These are phyloP conservation scores for Lepidochrysops patricia DNA, from an alignment of 2,888 invertebrate species.

Conservation along the genomic window DNA sequence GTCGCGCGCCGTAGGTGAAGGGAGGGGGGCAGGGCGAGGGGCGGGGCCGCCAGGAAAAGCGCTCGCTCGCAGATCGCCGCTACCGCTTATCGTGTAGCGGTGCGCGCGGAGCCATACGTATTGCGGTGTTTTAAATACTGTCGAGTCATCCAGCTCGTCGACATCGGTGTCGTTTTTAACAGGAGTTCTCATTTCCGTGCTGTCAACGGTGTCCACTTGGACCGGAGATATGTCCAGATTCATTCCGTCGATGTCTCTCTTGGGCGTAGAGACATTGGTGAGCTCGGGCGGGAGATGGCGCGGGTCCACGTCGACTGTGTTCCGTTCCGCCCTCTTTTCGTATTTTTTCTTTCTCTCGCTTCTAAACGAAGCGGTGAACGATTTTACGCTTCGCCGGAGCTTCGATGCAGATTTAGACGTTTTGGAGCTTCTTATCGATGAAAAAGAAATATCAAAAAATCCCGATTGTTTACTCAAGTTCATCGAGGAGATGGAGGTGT, in stretches of 20 bases:
- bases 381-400: conserved; percentile 64
- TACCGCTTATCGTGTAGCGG: conserved; percentile 54
- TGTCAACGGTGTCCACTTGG: conserved; percentile 64
- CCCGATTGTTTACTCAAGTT: conserved; percentile 68
- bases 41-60: conserved; percentile 22
- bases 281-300: conserved; percentile 47
- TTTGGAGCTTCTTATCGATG: conserved; percentile 58
- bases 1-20: conserved; percentile 34
- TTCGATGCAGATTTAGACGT: conserved; percentile 66
- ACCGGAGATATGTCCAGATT: conserved; percentile 60
- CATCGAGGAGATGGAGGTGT: conserved; percentile 61
- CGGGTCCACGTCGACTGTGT: conserved; percentile 57
- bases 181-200: conserved; percentile 49
- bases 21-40: conserved; percentile 55
- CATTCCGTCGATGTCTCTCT: conserved; percentile 51
- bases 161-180: conserved; percentile 33
- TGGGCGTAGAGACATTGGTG: conserved; percentile 55
- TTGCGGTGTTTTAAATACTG: conserved; percentile 61
- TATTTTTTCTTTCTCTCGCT: conserved; percentile 70
- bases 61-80: conserved; percentile 35
- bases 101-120: conserved; percentile 51
- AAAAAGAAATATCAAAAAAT: conserved; percentile 67
- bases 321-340: conserved; percentile 57
- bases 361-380: conserved; percentile 69
- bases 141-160: conserved; percentile 59